Evolutionary conservation across 92 coral and sea anemone genomes (phyloP).

Genomic region (Bergia sp.): DNA sequence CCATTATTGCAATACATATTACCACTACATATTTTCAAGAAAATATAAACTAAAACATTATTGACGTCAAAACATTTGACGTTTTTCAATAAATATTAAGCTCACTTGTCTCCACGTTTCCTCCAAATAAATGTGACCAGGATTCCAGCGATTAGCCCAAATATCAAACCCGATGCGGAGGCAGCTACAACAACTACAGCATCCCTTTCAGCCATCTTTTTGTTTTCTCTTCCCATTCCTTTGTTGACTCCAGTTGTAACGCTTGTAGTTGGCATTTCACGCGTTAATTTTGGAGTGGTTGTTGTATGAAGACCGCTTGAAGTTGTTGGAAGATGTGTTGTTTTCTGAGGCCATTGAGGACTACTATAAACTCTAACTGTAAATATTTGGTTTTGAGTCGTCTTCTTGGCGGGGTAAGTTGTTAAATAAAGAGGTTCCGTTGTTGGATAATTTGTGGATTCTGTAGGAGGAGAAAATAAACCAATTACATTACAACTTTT

Average conservation of each 20-base stretch:
- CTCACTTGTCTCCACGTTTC: background rate
- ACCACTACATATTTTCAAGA: too few relatives aligned
- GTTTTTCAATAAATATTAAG: background rate
- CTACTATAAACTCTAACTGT: background rate
- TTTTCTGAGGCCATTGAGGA: too few relatives aligned
- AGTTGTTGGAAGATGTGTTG: too few relatives aligned
- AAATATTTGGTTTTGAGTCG: background rate
- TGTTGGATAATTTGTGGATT: background rate
- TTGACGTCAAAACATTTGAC: too few relatives aligned
- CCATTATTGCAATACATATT: too few relatives aligned
- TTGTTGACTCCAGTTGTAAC: background rate
- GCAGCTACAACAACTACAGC: background rate
- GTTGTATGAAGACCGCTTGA: too few relatives aligned
- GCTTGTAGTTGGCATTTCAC: too few relatives aligned
- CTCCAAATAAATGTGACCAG: background rate
- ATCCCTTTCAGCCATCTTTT: background rate
- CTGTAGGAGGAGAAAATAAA: background rate
- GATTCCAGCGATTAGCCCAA: background rate
- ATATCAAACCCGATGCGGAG: background rate
- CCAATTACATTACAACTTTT: too few relatives aligned
- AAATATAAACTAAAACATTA: too few relatives aligned
- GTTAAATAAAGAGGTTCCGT: background rate
- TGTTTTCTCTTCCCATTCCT: background rate
- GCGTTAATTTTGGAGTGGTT: too few relatives aligned
- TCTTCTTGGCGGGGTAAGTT: background rate